Conservation (phyloP, 1,140 invertebrate species). For the Lasaia peninsularis region DNA sequence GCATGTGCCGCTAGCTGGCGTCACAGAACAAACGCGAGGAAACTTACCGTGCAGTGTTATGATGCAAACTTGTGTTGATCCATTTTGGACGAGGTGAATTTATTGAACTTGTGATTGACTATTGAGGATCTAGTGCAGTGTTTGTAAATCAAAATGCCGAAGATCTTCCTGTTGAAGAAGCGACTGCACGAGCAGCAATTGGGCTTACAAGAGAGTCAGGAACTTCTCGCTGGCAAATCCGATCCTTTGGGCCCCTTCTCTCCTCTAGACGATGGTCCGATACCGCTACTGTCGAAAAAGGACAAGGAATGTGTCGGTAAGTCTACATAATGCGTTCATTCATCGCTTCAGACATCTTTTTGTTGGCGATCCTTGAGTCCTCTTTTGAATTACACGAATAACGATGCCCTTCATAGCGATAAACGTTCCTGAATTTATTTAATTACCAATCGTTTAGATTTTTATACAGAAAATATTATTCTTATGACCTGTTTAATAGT, state of each 20-base stretch:
- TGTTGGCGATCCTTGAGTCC: slow-evolving; percentile 24
- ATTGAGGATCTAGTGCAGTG: slow-evolving; percentile 64
- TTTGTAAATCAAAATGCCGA: slow-evolving; percentile 84
- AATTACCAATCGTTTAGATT: background rate
- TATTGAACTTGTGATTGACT: slow-evolving; percentile 58
- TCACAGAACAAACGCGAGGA: slow-evolving; percentile 63
- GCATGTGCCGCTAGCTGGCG: slow-evolving; percentile 64
- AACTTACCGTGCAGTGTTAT: slow-evolving; percentile 68
- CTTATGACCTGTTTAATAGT: no score
- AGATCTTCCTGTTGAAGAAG: slow-evolving; percentile 93
- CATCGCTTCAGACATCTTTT: slow-evolving; percentile 30
- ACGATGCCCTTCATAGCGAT: slow-evolving; percentile 27
- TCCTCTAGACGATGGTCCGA: slow-evolving; percentile 75
- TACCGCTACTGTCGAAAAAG: slow-evolving; percentile 79
- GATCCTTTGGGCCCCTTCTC: slow-evolving; percentile 73
- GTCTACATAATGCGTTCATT: slow-evolving; percentile 35
- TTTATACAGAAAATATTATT: no score
- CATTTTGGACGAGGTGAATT: slow-evolving; percentile 45
- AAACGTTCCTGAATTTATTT: background rate
- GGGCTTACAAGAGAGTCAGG: slow-evolving; percentile 87
- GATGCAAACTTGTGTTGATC: slow-evolving; percentile 60
- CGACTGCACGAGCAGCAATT: slow-evolving; percentile 92
- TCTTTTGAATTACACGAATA: slow-evolving; percentile 26
- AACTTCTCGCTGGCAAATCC: slow-evolving; percentile 78
- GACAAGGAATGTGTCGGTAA: slow-evolving; percentile 71